These are phyloP conservation scores for Platycheirus rosarum DNA, from an alignment of 2,888 invertebrate species.

Conservation along the genomic window DNA sequence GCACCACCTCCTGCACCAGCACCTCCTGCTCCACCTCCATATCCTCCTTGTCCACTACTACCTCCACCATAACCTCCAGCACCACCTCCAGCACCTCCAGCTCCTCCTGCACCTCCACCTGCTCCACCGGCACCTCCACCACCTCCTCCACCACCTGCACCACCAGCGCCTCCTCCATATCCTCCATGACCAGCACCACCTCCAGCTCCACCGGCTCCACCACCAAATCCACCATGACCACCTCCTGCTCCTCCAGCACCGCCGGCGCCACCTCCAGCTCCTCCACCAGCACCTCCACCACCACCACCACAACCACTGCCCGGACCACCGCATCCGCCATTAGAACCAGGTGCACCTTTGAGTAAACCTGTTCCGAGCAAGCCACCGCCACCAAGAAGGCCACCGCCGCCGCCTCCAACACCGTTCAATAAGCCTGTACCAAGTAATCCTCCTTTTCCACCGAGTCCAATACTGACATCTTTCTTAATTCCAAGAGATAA, in stretches of 20 bases:
- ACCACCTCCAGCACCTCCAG: slow-evolving; percentile 42
- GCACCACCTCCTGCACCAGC: slow-evolving; percentile 82
- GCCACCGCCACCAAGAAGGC: slow-evolving; percentile 29
- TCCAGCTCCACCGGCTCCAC: slow-evolving; percentile 34
- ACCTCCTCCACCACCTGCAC: slow-evolving; percentile 22
- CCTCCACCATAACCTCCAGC: slow-evolving; percentile 37
- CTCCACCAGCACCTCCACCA: slow-evolving; percentile 66
- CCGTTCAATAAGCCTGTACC: slow-evolving; percentile 16
- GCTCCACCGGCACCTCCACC: slow-evolving; percentile 33
- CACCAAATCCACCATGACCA: not conserved
- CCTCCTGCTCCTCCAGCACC: slow-evolving; percentile 13
- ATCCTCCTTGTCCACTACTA: slow-evolving; percentile 1
- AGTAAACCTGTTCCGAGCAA: slow-evolving; percentile 43
- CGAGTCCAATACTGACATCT: slow-evolving; percentile 23
- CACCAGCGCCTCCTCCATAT: slow-evolving; percentile 19
- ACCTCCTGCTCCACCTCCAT: slow-evolving; percentile 48
- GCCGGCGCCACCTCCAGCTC: slow-evolving; percentile 62
- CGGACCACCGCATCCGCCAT: slow-evolving; percentile 62
- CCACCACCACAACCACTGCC: slow-evolving; percentile 61
- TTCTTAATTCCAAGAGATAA: slow-evolving; percentile 54
- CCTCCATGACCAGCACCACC: slow-evolving; percentile 39
- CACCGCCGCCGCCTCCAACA: slow-evolving; percentile 44
- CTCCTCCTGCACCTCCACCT: slow-evolving; percentile 31
- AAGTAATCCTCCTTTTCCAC: slow-evolving; percentile 46
- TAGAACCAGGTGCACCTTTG: slow-evolving; percentile 39